Percentiles rank a stretch among this genome's conserved stretches.
These are phyloP conservation scores for Poecile montanus DNA, from an alignment of 2,797 vertebrate genomes.

Conservation along the genomic window DNA sequence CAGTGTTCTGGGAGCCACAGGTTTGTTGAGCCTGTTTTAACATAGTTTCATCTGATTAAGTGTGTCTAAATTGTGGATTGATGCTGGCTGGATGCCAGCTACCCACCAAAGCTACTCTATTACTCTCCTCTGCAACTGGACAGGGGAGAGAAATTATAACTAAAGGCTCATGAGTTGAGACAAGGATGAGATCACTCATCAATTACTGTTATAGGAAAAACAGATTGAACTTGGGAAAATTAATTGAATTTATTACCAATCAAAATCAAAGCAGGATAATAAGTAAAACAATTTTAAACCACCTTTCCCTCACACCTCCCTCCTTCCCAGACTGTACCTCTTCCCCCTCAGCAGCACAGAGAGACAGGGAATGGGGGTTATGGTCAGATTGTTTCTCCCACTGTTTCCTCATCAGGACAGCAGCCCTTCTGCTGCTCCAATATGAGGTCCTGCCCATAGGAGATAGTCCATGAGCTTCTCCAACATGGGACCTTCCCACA, in stretches of 20 bases:
- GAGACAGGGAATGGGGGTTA: not conserved
- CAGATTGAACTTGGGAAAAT: not conserved
- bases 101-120: not conserved
- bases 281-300: not conserved
- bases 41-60: not conserved
- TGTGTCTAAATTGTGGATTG: not conserved
- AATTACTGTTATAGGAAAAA: not conserved
- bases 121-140: not conserved
- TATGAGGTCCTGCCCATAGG: not conserved
- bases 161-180: not conserved
- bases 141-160: not conserved
- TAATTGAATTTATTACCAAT: not conserved
- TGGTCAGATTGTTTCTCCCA: not conserved
- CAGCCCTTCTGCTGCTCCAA: not conserved
- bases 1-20: not conserved
- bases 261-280: not conserved
- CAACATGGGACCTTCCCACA: accelerated
- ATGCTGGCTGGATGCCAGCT: not conserved
- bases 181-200: not conserved
- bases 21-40: not conserved
- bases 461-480: not conserved
- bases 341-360: not conserved
- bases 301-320: not conserved
- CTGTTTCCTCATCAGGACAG: not conserved
- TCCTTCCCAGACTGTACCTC: not conserved